phyloP scores from a whole-genome alignment of 2,113 vertebrate genomes.

The Oryzias woworae region DNA sequence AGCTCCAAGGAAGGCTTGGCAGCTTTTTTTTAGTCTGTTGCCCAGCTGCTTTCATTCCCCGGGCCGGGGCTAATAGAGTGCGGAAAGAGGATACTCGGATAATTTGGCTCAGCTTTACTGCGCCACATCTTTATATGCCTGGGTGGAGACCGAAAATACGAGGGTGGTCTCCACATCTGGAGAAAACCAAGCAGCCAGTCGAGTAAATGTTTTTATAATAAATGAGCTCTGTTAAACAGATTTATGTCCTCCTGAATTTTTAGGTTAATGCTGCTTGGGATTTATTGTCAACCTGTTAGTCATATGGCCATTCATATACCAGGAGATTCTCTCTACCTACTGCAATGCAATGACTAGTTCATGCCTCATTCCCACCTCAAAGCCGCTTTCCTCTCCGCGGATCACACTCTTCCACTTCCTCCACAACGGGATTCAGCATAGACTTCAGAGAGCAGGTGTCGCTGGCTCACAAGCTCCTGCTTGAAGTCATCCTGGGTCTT shows the following conservation, averaged over 20 bases:
- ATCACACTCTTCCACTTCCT: slow-evolving; percentile 68
- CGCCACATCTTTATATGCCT: slow-evolving; percentile 44
- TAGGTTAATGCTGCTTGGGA: background rate
- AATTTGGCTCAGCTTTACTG: slow-evolving; percentile 40
- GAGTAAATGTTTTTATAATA: slow-evolving; percentile 26
- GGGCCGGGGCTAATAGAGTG: slow-evolving; percentile 25
- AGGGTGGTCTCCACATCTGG: slow-evolving; percentile 50
- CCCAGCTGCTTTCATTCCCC: slow-evolving; percentile 61
- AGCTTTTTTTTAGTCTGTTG: slow-evolving; percentile 35
- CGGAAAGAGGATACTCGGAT: slow-evolving; percentile 46
- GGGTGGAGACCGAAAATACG: slow-evolving; percentile 16
- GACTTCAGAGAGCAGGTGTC: slow-evolving; percentile 80
- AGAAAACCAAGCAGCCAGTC: slow-evolving; percentile 2
- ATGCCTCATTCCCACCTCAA: slow-evolving; percentile 68
- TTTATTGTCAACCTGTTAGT: background rate
- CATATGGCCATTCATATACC: background rate
- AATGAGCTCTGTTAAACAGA: background rate
- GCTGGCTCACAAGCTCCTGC: slow-evolving; percentile 85
- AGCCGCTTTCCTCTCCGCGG: slow-evolving; percentile 72
- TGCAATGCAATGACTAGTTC: slow-evolving; percentile 1
- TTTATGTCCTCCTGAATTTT: background rate
- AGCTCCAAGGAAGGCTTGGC: slow-evolving; percentile 45
- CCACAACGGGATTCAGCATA: slow-evolving; percentile 56
- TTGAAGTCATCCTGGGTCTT: slow-evolving; percentile 92
- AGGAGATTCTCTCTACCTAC: background rate